Evolutionary conservation across 64 coral and sea anemone genomes (phyloP).

Genomic region (Montipora cactus): DNA sequence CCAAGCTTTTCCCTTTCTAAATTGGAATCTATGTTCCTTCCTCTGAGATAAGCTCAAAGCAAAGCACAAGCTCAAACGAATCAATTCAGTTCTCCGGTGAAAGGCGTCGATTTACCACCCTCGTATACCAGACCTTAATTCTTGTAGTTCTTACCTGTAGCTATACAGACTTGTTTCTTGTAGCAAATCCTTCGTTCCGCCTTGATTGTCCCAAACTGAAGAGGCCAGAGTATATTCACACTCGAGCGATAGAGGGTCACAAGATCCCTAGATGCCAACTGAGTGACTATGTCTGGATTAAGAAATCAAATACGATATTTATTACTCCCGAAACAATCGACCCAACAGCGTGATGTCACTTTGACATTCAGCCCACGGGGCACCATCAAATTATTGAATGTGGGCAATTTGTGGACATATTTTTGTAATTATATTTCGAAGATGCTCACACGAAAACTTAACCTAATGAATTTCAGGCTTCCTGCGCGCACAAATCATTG

Average conservation of each 20-base stretch:
- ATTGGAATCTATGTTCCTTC: neutral
- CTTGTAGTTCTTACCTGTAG: neutral
- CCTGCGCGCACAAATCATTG: neutral
- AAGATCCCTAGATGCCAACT: neutral
- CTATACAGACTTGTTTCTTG: neutral
- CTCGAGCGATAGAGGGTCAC: neutral
- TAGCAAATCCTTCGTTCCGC: neutral
- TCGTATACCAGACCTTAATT: neutral
- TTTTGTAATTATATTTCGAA: constrained; percentile 22
- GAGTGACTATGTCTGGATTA: constrained; percentile 8
- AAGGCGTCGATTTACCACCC: neutral
- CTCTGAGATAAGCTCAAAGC: neutral
- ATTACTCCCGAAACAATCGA: neutral
- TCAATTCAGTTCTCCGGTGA: neutral
- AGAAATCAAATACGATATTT: constrained; percentile 6
- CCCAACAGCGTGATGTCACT: neutral
- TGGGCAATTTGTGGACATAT: neutral
- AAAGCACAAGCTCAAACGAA: neutral
- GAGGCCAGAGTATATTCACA: neutral
- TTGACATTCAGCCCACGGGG: neutral
- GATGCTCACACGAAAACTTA: neutral
- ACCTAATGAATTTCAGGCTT: neutral
- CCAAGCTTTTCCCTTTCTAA: no score
- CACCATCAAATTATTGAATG: neutral
- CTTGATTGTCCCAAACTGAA: neutral